These are phyloP conservation scores for Adelognathus sp. DNA, from an alignment of 2,888 invertebrate species.

Conservation along the genomic window DNA sequence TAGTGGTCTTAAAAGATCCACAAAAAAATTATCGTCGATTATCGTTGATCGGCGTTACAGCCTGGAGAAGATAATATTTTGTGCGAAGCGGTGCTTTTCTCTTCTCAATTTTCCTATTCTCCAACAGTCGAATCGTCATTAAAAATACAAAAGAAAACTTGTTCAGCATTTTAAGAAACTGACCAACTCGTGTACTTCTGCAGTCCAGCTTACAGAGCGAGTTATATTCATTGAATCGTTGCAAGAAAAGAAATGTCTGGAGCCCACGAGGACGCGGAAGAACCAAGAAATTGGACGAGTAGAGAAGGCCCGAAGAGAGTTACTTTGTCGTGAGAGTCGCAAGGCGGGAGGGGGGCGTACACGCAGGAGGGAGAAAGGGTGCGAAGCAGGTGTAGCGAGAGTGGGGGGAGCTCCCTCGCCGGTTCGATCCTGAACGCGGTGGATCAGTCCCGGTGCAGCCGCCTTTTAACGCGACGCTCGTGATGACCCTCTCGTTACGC, in stretches of 20 bases:
- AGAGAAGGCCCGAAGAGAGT: slow-evolving; percentile 38
- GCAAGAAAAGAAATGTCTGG: slow-evolving; percentile 9
- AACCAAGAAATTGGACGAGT: slow-evolving; percentile 55
- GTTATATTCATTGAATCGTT: neutral
- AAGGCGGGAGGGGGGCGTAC: slow-evolving; percentile 39
- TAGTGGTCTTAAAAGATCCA: too few relatives aligned
- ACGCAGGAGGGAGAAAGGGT: slow-evolving; percentile 63
- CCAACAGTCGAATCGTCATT: too few relatives aligned
- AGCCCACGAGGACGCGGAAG: slow-evolving; percentile 23
- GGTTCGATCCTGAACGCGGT: slow-evolving; percentile 62
- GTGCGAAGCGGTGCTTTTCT: too few relatives aligned
- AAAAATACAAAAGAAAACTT: neutral
- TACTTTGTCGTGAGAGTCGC: slow-evolving; percentile 3
- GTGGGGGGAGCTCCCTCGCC: slow-evolving; percentile 64
- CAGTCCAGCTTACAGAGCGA: neutral
- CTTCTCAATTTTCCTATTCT: too few relatives aligned
- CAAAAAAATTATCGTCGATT: too few relatives aligned
- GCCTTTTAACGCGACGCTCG: slow-evolving; percentile 63
- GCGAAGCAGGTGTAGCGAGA: slow-evolving; percentile 69
- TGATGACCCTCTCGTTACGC: neutral
- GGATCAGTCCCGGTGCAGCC: slow-evolving; percentile 72
- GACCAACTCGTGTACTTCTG: neutral
- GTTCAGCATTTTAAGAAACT: neutral
- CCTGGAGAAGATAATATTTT: too few relatives aligned
- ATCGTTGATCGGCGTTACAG: too few relatives aligned